Evolutionary conservation across 2,113 vertebrate species (phyloP), one percentile per base, ranked within the genome.

Genomic region (Labeo catla): DNA sequence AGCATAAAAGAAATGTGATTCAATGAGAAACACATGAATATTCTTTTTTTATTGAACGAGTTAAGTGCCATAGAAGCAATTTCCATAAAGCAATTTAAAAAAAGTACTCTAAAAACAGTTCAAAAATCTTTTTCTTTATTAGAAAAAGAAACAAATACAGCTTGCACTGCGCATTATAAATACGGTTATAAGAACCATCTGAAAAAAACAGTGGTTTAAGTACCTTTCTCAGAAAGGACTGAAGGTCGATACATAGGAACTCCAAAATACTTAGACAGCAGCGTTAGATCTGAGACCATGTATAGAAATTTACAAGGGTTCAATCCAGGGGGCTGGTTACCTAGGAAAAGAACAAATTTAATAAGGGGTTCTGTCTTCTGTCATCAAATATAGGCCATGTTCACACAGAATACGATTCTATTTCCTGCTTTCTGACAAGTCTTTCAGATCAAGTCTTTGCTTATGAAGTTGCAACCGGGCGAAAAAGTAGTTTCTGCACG

Each of bases 291-390:
- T 4, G 91, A 90, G 2, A 0, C 0, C 92, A 99, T 2, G 91
- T 98, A 98, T 21, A 85, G 2, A 0, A 34, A 94, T 91, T 96
- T 97, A 83, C 77, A 87, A 2, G 61, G 82, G 50, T 97, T 63
- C 89, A 95, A 0, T 61, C 86, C 94, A 72, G 96, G 97, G 0
- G 96, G 92, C 52, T 91, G 92, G 92, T 98, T 99, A 82, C 95
- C 97, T 99, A 88, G 16, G 47, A 68, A 45, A 4, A 84, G 4
- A 49, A 84, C 2, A 15, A 23, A 72, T 7, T 10, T 50, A 15
- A 43, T 43, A 43, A 4, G n/a, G 61, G 21, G 23, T 28, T 65
- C n/a, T 65, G 16, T 61, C 57, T 61, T 61, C 16, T 28, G 28
- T 28, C 28, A 28, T 28, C 28, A 28, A 28, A 28, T 28, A 28